Percentiles rank a stretch among this genome's conserved stretches.
Evolutionary conservation across 2,113 vertebrate species (phyloP).

Genomic region (Bucco capensis): DNA sequence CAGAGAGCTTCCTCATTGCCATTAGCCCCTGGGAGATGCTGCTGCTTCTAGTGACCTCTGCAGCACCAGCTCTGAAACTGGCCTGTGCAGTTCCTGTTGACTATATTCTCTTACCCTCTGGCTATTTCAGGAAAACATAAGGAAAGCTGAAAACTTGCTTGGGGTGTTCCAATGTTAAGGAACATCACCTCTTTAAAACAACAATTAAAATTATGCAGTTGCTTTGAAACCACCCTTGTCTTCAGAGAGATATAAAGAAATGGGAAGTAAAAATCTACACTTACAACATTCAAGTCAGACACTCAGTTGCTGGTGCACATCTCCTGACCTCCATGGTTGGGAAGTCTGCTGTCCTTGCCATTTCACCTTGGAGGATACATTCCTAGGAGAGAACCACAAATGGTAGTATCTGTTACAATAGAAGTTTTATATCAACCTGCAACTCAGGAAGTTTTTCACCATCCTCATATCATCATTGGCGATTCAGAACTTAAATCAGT

Average conservation of each 20-base stretch:
- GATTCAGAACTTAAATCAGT: no score
- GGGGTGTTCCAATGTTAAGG: neutral
- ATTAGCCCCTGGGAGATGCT: neutral
- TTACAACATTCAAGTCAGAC: neutral
- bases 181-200: neutral
- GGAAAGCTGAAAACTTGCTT: neutral
- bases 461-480: no score
- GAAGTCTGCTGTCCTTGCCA: neutral
- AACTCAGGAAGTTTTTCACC: no score
- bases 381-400: neutral
- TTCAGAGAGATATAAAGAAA: neutral
- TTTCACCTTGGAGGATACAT: neutral
- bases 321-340: neutral
- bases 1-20: neutral
- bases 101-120: neutral
- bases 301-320: neutral
- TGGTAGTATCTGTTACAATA: neutral
- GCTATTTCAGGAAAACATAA: neutral
- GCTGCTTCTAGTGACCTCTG: neutral
- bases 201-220: neutral
- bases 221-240: neutral
- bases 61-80: neutral
- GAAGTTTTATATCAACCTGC: no score
- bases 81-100: neutral
- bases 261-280: neutral